Evolutionary conservation across 1,140 invertebrate genomes (phyloP), one percentile per base, ranked within the genome.

Genomic region (Babylonia areolata): DNA sequence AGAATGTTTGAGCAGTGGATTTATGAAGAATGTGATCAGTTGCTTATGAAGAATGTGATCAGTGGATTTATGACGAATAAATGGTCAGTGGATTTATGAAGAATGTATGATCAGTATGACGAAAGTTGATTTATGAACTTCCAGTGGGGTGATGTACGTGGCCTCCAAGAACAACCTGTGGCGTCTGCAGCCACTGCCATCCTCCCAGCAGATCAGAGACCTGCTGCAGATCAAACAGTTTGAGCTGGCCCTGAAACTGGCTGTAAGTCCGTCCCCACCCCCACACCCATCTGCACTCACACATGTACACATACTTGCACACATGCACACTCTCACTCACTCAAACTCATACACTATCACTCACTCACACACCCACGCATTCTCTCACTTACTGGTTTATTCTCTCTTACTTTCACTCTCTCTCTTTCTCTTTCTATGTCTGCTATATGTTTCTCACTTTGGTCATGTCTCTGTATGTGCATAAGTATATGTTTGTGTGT

Each of bases 151-250:
- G 89, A 95, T 99, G 78, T 99, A 97, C 95, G 96, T 97, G 0
- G 97, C 98, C 3, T 98, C 98, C 0, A 95, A 96, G 17, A 97
- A 97, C 88, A 96, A 97, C 93, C 96, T 99, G 33, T 99, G 98
- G 97, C 96, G 96, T 91, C 94, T 99, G 37, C 96, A 95, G 79
- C 95, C 96, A 20, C 96, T 97, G 11, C 97, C 98, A 86, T 95
- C 97, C 84, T 95, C 96, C 5, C 96, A 96, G 84, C 98, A 99
- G 95, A 96, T 98, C 23, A 95, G 97, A 90, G 96, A 96, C 86
- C 95, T 99, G 35, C 93, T 99, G 1, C 96, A 97, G 88, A 96
- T 97, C 89, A 98, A 98, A 94, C 97, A 98, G 91, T 99, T 99
- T 95, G 97, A 98, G 94, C 94, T 99, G 64, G 98, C 98, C n/a